Base-by-base conservation (phyloP, 2,113 vertebrate genomes). In the Pollimyrus isidori region DNA sequence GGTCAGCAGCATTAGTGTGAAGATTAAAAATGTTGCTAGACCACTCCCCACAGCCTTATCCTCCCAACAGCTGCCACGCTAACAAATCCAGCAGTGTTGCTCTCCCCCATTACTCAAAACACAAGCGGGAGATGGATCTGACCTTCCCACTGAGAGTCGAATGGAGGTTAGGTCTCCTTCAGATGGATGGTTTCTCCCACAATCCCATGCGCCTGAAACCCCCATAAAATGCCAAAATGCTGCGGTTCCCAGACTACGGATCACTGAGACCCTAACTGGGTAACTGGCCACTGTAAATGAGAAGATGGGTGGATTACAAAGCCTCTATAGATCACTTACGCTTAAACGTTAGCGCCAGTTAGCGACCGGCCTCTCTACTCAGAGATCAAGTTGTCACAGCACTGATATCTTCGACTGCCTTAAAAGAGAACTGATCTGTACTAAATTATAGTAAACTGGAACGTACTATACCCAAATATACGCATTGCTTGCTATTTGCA, bases 1-100 rank as follows among this genome's bases (percentile, higher is more conserved):
- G 88, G 56, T 90, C 90, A 90, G 83, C 42, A 91, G 90, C 21
- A 76, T 88, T 89, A 93, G 88, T 15, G 42, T 82, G 85, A 86
- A 89, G 89, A 92, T 87, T 86, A 82, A 82, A 87, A 80, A 42
- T 42, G 73, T 42, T 45, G 82, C 21, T 23, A 49, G 26, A 87
- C 49, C 26, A 39, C 17, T 19, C 13, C 82, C 46, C 46, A 50
- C 19, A 45, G 52, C 35, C 58, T 46, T 1, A 88, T 26, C 52
- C 86, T 58, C 52, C 73, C 86, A 82, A 26, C 5, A 87, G 56
- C 82, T 48, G 58, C 17, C 62, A 48, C 42, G 1, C 45, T 49
- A 3, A 46, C 42, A 88, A n/a, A 76, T 42, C 73, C 73, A 80
- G 11, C 35, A 39, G 73, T 42, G 73, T 6, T 42, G 35, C 73